Base-by-base conservation (phyloP, 2,888 invertebrate genomes). In the Chrysomela aeneicollis region DNA sequence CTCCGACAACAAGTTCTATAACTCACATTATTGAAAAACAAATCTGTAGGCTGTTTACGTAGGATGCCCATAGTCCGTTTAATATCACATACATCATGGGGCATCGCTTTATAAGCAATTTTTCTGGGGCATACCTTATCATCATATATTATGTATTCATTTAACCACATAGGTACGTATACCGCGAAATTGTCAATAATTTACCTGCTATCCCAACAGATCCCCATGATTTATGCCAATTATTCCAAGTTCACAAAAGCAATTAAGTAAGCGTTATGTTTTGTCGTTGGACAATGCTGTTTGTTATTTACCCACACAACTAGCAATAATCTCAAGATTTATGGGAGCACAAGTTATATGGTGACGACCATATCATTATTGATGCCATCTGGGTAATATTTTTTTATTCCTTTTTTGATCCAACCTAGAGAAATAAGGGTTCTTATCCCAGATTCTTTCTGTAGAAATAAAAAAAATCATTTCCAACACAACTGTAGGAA, bases 181-280 rank as follows among this genome's bases (percentile, higher is more conserved):
- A 42, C 53, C 42, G 61, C 64, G 51, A 66, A 71, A 70, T 71
- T 63, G 68, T 53, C 69, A 66, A 71, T 69, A 71, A 69, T 67
- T 69, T 60, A 67, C 68, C 61, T 61, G 62, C 63, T 63, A 64
- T 67, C 69, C 59, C 50, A 37, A 49, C 54, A 60, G 54, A 66
- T 70, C 65, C 63, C 63, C 62, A 68, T 68, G 66, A 71, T 71
- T 71, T 68, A 68, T 66, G 64, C 63, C 66, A 67, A 64, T 67
- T 64, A 67, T 59, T 59, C 54, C 46, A 57, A 59, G 54, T 21
- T 42, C 53, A 61, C 59, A 49, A 64, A 63, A 47, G 63, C 63
- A 67, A 64, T 64, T 67, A 67, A 63, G 61, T 61, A 52, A 57
- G 55, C 46, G 42, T 57, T 53, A 58, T 52, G 46, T 61, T 68